Percentiles rank a stretch among this genome's conserved stretches.
Conservation (phyloP, 2,888 invertebrate species). For the Cinara cedri region DNA sequence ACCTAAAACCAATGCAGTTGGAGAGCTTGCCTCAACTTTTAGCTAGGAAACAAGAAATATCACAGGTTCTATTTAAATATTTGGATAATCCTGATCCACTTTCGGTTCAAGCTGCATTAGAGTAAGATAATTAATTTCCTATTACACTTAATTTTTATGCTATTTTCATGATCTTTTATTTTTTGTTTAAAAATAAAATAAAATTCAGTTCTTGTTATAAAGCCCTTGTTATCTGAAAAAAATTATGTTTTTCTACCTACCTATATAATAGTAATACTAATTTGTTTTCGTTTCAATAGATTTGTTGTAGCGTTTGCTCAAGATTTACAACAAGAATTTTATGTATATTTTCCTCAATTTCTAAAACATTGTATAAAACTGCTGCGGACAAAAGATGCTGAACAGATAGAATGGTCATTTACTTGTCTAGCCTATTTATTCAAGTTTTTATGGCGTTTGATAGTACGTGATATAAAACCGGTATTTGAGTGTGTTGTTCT, state of each 20-base stretch:
- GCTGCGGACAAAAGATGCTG: slow-evolving; percentile 78
- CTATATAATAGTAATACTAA: not conserved
- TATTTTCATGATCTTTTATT: too few species aligned
- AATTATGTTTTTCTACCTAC: too few species aligned
- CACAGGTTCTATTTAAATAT: slow-evolving; percentile 75
- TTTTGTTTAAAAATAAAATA: too few species aligned
- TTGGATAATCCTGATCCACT: slow-evolving; percentile 74
- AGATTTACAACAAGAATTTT: slow-evolving; percentile 90
- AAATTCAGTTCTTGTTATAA: not conserved
- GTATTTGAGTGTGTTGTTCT: slow-evolving; percentile 77
- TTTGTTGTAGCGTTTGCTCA: slow-evolving; percentile 83
- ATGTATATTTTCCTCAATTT: slow-evolving; percentile 80
- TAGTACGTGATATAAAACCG: slow-evolving; percentile 77
- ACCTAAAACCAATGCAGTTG: slow-evolving; percentile 74
- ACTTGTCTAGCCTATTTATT: slow-evolving; percentile 87
- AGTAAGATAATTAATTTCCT: slow-evolving; percentile 69
- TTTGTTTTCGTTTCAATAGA: slow-evolving; percentile 64
- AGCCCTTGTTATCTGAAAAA: too few species aligned
- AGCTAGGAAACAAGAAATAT: slow-evolving; percentile 77
- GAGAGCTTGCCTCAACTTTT: slow-evolving; percentile 82
- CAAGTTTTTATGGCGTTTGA: slow-evolving; percentile 83
- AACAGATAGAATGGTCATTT: slow-evolving; percentile 85
- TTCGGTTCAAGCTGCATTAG: slow-evolving; percentile 80
- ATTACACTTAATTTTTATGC: too few species aligned
- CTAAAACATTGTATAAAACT: slow-evolving; percentile 75